Evolutionary conservation across 2,888 invertebrate genomes (phyloP), one percentile per base, ranked within the genome.

Genomic region (Cataglyphis cursor): DNA sequence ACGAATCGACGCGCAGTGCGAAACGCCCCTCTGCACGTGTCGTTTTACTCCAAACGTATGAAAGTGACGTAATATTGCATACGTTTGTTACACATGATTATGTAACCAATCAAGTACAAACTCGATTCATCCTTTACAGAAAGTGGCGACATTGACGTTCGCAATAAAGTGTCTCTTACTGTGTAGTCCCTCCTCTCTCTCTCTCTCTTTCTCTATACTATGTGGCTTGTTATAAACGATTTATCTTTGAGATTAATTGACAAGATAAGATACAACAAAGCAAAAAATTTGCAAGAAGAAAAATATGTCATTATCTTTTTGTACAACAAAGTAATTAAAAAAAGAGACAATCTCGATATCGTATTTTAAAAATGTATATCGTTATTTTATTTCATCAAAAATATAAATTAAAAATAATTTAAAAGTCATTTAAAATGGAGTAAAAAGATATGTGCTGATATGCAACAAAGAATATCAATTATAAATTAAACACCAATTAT

Each of bases 1-100:
- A 1, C 48, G 74, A 35, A 64, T 48, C 48, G n/a, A 15, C 44
- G 31, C 41, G 8, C 31, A 62, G 62, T 28, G 18, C 3, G 38
- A 41, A 15, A 64, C 10, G 35, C 18, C 21, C 64, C 64, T 73
- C 72, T 61, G 41, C 59, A 73, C 59, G 74, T 74, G 21, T 9
- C 44, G 21, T 62, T 31, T 62, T 62, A 48, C 21, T 74, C 38
- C 21, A 10, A 54, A 35, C 15, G 68, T 44, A 15, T 21, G 18
- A 62, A 74, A 51, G 24, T 75, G 31, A 64, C 48, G 48, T 75
- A 74, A 44, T 5, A 48, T 74, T 62, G 18, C 18, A 35, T 57
- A 62, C 44, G 44, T 21, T 21, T 15, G 1, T 41, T 61, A 61
- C 44, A 12, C n/a, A 48, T 9, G 44, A 51, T 75, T 48, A 35